Evolutionary conservation across 2,797 vertebrate genomes (phyloP).

Genomic region (Philypnodon macrostomus): DNA sequence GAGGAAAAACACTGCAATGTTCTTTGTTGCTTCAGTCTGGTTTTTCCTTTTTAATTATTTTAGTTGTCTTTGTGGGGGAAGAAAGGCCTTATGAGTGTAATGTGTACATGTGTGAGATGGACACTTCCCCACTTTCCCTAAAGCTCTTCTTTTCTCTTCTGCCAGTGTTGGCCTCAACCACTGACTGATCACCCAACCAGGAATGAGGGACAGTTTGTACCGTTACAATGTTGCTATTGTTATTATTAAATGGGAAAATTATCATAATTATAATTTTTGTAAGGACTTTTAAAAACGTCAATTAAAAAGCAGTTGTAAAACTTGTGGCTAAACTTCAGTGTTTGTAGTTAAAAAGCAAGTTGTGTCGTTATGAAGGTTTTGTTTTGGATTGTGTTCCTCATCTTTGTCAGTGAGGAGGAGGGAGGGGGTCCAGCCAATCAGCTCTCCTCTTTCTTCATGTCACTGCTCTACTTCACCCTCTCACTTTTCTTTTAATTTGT

Average conservation of each 20-base stretch:
- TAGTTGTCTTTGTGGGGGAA: slow-evolving; percentile 30
- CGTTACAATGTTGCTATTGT: slow-evolving; percentile 66
- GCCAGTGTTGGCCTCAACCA: slow-evolving; percentile 78
- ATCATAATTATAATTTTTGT: slow-evolving; percentile 81
- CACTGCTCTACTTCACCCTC: slow-evolving; percentile 73
- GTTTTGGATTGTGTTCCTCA: slow-evolving; percentile 51
- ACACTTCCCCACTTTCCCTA: slow-evolving; percentile 16
- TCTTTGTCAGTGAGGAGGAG: slow-evolving; percentile 66
- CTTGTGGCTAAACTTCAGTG: slow-evolving; percentile 88
- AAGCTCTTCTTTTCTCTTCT: slow-evolving; percentile 25
- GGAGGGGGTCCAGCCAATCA: slow-evolving; percentile 65
- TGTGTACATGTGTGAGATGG: slow-evolving; percentile 5
- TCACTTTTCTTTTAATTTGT: slow-evolving; percentile 86
- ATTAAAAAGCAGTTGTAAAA: slow-evolving; percentile 85
- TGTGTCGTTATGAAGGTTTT: slow-evolving; percentile 73
- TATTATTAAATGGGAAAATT: slow-evolving; percentile 71
- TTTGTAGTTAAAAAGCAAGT: slow-evolving; percentile 87
- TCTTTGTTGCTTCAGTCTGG: slow-evolving; percentile 30
- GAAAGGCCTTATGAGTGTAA: slow-evolving; percentile 8
- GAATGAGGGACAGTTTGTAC: slow-evolving; percentile 81
- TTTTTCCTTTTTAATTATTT: slow-evolving; percentile 47
- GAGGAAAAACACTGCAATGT: slow-evolving; percentile 47
- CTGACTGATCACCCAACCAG: slow-evolving; percentile 76
- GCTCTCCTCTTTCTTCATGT: slow-evolving; percentile 64
- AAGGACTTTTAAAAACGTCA: slow-evolving; percentile 83